Evolutionary conservation across 2,113 vertebrate genomes (phyloP).

Genomic region (Leptosomus discolor): DNA sequence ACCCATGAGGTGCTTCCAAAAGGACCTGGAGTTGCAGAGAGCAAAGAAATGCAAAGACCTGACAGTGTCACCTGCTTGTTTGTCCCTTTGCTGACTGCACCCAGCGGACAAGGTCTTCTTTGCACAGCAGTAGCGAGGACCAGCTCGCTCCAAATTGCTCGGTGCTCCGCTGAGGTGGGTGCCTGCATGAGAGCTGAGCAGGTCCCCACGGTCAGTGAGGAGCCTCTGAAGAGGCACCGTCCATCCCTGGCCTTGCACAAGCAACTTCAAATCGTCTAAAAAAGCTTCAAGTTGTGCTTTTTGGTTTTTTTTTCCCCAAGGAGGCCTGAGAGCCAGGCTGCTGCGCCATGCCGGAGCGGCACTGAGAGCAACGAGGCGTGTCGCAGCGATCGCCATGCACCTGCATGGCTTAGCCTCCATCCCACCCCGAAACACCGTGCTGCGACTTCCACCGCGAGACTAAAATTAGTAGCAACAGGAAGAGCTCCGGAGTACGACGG

Average conservation of each 20-base stretch:
- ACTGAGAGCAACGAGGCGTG: not conserved
- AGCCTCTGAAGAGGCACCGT: not conserved
- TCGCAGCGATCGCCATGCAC: not conserved
- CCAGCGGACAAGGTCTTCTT: not conserved
- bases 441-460: not conserved
- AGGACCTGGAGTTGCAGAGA: not conserved
- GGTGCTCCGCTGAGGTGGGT: not conserved
- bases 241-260: not conserved
- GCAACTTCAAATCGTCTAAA: not conserved
- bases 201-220: not conserved
- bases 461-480: slow-evolving; percentile 19
- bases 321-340: not conserved
- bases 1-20: not conserved
- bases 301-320: not conserved
- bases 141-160: not conserved
- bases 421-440: not conserved
- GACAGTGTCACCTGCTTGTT: not conserved
- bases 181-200: not conserved
- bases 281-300: not conserved
- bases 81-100: not conserved
- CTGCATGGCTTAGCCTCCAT: not conserved
- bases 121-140: not conserved
- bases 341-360: not conserved
- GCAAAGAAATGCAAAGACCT: not conserved
- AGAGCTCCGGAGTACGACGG: not conserved